Percentiles rank a stretch among this genome's conserved stretches.
Conservation (phyloP, 2,888 invertebrate genomes). For the Peribatodes rhomboidaria region DNA sequence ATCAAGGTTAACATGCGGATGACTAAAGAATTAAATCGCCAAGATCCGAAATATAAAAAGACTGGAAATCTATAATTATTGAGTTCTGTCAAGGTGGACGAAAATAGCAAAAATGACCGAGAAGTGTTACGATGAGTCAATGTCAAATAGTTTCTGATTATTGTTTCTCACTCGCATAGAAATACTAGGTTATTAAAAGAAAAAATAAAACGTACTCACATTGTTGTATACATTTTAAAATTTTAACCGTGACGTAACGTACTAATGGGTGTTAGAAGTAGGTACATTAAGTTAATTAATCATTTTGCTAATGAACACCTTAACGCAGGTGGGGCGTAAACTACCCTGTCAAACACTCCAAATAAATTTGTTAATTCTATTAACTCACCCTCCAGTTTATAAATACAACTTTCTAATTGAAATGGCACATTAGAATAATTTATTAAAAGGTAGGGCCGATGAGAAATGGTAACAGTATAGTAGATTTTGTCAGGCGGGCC, state of each 20-base stretch:
- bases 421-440: conserved; percentile 16
- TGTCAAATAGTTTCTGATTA: conserved; percentile 60
- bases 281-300: conserved; percentile 46
- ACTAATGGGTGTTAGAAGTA: conserved; percentile 12
- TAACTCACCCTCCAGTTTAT: conserved; percentile 18
- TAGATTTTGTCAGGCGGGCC: conserved; percentile 18
- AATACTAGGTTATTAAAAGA: conserved; percentile 15
- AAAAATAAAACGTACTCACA: background rate
- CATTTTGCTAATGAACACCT: conserved; percentile 60
- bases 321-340: conserved; percentile 60
- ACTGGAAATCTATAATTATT: conserved; percentile 52
- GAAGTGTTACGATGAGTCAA: conserved; percentile 61
- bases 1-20: conserved; percentile 22
- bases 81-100: conserved; percentile 58
- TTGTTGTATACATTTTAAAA: background rate
- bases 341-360: conserved; percentile 54
- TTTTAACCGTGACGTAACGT: background rate
- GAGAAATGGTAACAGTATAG: conserved; percentile 9
- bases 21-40: conserved; percentile 33
- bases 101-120: conserved; percentile 61
- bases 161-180: conserved; percentile 50
- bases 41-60: conserved; percentile 41
- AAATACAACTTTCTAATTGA: background rate
- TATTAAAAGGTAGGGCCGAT: background rate
- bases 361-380: conserved; percentile 52